Base-by-base conservation (phyloP, 1,140 invertebrate genomes). In the Drosophila varians region DNA sequence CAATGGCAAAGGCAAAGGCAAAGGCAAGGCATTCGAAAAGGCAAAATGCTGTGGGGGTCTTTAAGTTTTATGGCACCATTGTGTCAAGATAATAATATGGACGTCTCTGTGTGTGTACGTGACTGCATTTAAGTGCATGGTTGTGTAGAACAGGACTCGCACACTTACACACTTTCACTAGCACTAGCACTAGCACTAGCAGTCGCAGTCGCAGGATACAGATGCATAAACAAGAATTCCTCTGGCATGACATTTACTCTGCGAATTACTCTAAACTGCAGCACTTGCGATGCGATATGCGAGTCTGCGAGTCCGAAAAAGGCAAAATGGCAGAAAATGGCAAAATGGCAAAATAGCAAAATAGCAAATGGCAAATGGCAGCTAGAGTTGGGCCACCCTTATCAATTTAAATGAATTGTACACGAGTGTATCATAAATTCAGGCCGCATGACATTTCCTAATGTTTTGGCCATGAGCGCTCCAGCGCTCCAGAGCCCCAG, bases 31-130 rank as follows among this genome's bases (percentile, higher is more conserved):
- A 38, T 38, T 38, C 36, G 36, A 12, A 38, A 56, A 21, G 55
- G 49, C 57, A 56, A 68, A 69, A 75, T 78, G 80, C 75, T 78
- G 72, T 77, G 77, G 82, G 82, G 82, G 82, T 86, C 82, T 86
- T 86, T 86, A 86, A 83, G 77, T 87, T 87, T 87, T 87, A 87
- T 87, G 82, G 83, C 73, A 86, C 84, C 79, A 89, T 89, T 89
- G 86, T 89, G 86, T 89, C 86, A 89, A 89, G 84, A 89, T 89
- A 89, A 89, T 89, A 89, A 82, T 89, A 89, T 69, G 84, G 83
- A 79, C 76, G 75, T 57, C 34, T 21, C 19, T 60, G 52, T 56
- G 56, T 75, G 47, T 62, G 42, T 82, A 82, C 82, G 80, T 86
- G 82, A 82, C 77, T 86, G 82, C 82, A 87, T 86, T 86, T 87